A percentile compares a stretch with the other conserved stretches of the same genome.
phyloP scores from a whole-genome alignment of 2,888 invertebrate species.

The Coelopa pilipes region DNA sequence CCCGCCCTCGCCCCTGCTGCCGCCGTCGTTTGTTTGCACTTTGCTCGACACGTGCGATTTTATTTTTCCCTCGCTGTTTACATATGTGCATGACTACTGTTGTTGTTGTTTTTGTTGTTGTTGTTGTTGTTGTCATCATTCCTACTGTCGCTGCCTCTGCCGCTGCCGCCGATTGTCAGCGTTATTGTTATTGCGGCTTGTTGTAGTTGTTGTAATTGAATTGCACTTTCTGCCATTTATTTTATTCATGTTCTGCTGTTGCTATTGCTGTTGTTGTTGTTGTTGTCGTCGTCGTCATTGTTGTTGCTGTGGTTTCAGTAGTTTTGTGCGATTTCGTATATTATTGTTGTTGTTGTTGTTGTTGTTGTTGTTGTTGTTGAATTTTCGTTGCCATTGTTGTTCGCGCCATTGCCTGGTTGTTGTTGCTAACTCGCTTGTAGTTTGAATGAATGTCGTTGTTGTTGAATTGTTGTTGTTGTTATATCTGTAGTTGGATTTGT shows the following conservation, averaged over 20 bases:
- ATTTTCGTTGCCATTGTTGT: no score
- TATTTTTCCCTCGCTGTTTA: constrained; percentile 21
- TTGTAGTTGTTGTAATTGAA: neutral
- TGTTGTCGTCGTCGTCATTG: constrained; percentile 43
- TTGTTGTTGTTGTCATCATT: constrained; percentile 34
- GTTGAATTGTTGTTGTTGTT: constrained; percentile 17
- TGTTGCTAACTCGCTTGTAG: no score
- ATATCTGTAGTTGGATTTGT: constrained; percentile 35
- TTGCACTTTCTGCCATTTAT: constrained; percentile 7
- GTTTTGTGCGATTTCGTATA: constrained; percentile 22
- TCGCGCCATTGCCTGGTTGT: no score
- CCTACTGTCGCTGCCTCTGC: constrained; percentile 30
- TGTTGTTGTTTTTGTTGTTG: constrained; percentile 28
- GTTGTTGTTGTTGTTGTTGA: constrained; percentile 45
- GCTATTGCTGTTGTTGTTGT: constrained; percentile 39
- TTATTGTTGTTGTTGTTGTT: constrained; percentile 41
- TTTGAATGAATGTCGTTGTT: no score
- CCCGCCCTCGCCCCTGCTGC: neutral
- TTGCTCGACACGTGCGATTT: constrained; percentile 37
- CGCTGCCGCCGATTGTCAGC: neutral
- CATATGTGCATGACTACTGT: constrained; percentile 21
- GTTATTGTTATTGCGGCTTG: no score
- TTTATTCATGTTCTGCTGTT: constrained; percentile 4
- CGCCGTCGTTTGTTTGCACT: constrained; percentile 5
- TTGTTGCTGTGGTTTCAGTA: constrained; percentile 49